Evolutionary conservation across 2,888 invertebrate genomes (phyloP), one percentile per base, ranked within the genome.

Genomic region (Automeris io): DNA sequence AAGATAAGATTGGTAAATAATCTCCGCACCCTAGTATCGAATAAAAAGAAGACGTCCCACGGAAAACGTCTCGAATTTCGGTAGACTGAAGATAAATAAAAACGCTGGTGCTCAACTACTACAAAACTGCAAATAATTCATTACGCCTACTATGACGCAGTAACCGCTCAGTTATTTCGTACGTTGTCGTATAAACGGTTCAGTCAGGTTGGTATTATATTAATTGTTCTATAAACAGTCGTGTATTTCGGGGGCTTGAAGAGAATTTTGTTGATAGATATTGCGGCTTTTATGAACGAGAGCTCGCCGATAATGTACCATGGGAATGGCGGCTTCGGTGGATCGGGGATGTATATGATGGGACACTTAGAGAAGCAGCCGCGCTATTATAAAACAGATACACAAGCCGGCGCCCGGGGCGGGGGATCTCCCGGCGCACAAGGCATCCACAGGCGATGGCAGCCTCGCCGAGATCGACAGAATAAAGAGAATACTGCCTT

Each of bases 21-120:
- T 59, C 46, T 56, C 54, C 50, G 62, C 49, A 60, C 54, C 55
- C 57, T 54, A 51, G 57, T 66, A 62, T 59, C 64, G 55, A 70
- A 64, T 55, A 54, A 62, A 64, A 57, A 43, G 62, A 66, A 67
- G 69, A 70, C 66, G 57, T 63, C 67, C 57, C 54, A 54, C 58
- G 68, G 70, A 63, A 66, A 74, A 70, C 74, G 76, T 78, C 77
- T 82, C 79, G 68, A 65, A 79, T 78, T 78, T 81, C 78, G 74
- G 72, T 65, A 67, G 61, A 54, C 69, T 60, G 61, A 74, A 72
- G 73, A 65, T 67, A 62, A 61, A 65, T 66, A 67, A 64, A 72
- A 75, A 64, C 64, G 65, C 60, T 67, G 47, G 59, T 48, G 25
- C 36, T 33, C 65, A 70, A 71, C 69, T 68, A 74, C 67, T 62